Base-by-base conservation (phyloP, 2,888 invertebrate species). In the Arrhopalites spinosus region DNA sequence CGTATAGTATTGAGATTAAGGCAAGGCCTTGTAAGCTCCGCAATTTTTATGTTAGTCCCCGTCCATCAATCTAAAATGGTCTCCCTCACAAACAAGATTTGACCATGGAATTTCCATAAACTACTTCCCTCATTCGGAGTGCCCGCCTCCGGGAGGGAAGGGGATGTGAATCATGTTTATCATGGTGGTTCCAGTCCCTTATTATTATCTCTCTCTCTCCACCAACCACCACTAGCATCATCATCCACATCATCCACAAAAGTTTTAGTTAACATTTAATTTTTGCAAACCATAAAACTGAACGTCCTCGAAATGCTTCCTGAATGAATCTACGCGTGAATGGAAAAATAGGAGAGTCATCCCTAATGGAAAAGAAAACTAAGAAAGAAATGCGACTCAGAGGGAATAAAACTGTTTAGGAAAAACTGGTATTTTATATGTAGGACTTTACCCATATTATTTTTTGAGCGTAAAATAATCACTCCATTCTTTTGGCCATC, bases 91-190 rank as follows among this genome's bases (percentile, higher is more conserved):
- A 73, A 73, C 67, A 67, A 56, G 67, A 73, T 67, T 73, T 67
- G 68, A 68, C 68, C 74, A 68, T 74, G 74, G 74, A 59, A 73
- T 73, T 73, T 73, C 66, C 66, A 66, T 73, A 66, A 66, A 74
- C 66, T 56, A 67, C 59, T 56, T 74, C 67, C 66, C 67, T 74
- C 74, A 27, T 74, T 67, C 74, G 67, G 73, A 73, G 66, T 73
- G 66, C 25, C 66, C 73, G 66, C 74, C 74, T 67, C 66, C 53
- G 67, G 27, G 53, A 36, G 59, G 66, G 17, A 8, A 20, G 53
- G n/a, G 47, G n/a, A 47, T 17, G 13, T 47, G 47, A 47, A 47
- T 13, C 15, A 47, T 47, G 47, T 17, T n/a, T 1, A 47, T 17
- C 13, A n/a, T 20, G 20, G 20, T 56, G 53, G 53, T 56, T 56